Evolutionary conservation across 2,797 vertebrate genomes (phyloP).

Genomic region (Periparus ater): DNA sequence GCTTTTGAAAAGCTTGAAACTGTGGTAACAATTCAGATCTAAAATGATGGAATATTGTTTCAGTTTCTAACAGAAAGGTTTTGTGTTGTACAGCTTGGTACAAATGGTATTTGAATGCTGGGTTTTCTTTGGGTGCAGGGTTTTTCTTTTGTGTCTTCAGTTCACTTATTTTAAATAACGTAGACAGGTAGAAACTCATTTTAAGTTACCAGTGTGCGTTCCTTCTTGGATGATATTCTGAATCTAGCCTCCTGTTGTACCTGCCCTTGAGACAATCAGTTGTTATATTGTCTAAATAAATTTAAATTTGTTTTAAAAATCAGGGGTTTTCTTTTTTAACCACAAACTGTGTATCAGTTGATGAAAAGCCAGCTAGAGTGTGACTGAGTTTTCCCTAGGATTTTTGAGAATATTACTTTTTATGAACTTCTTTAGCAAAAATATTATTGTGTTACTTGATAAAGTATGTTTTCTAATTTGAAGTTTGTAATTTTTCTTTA

Average conservation of each 20-base stretch:
- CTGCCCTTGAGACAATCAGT: neutral
- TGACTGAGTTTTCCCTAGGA: neutral
- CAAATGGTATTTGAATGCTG: neutral
- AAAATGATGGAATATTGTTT: neutral
- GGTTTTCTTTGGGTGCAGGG: accelerated
- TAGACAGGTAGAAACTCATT: neutral
- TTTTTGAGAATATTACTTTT: neutral
- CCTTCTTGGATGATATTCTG: neutral
- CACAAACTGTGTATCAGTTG: accelerated
- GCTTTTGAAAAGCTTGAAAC: neutral
- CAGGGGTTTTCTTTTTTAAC: neutral
- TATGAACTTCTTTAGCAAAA: neutral
- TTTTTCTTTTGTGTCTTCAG: neutral
- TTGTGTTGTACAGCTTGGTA: neutral
- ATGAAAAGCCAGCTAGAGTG: neutral
- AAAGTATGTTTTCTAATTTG: neutral
- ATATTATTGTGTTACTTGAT: neutral
- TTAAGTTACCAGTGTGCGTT: neutral
- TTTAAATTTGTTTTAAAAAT: neutral
- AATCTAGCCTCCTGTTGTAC: neutral
- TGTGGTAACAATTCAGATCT: neutral
- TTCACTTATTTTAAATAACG: neutral
- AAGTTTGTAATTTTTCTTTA: slow-evolving; percentile 58
- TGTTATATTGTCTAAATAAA: neutral
- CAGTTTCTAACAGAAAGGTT: neutral